Evolutionary conservation across 2,888 invertebrate genomes (phyloP).

Genomic region (Nesidiocoris tenuis): DNA sequence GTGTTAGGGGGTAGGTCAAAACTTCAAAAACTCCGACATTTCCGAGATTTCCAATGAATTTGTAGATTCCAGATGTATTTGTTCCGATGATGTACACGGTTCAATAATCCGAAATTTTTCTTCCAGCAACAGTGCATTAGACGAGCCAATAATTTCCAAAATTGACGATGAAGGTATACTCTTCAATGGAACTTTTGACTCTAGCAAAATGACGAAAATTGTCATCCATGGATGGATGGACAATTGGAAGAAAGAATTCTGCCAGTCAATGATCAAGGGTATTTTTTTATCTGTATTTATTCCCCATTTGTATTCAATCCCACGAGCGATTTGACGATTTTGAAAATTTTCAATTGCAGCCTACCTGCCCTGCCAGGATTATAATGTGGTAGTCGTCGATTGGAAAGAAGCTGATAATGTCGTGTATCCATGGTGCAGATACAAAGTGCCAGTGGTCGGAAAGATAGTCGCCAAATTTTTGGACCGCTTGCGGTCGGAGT

Average conservation of each 20-base stretch:
- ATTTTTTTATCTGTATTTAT: too few species aligned
- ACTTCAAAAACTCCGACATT: too few species aligned
- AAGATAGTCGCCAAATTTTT: constrained; percentile 10
- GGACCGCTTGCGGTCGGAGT: constrained; percentile 16
- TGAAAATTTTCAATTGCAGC: too few species aligned
- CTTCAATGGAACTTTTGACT: constrained; percentile 22
- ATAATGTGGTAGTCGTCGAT: constrained; percentile 42
- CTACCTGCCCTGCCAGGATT: constrained; percentile 21
- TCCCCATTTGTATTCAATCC: not conserved
- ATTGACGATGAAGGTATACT: constrained; percentile 9
- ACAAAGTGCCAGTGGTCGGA: constrained; percentile 21
- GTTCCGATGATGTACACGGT: not conserved
- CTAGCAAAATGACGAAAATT: constrained; percentile 37
- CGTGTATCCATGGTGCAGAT: constrained; percentile 1
- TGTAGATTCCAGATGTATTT: too few species aligned
- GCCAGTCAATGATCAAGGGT: constrained; percentile 6
- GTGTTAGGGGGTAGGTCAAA: too few species aligned
- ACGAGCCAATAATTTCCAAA: not conserved
- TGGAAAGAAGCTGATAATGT: constrained; percentile 25
- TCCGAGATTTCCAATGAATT: too few species aligned
- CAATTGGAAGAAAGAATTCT: constrained; percentile 8
- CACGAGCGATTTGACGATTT: not conserved
- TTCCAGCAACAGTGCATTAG: not conserved
- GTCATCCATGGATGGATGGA: constrained; percentile 47
- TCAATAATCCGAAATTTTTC: not conserved